A percentile compares a stretch with the other conserved stretches of the same genome.
Evolutionary conservation across 2,797 vertebrate species (phyloP).

Genomic region (Xiphorhynchus erythropygius): DNA sequence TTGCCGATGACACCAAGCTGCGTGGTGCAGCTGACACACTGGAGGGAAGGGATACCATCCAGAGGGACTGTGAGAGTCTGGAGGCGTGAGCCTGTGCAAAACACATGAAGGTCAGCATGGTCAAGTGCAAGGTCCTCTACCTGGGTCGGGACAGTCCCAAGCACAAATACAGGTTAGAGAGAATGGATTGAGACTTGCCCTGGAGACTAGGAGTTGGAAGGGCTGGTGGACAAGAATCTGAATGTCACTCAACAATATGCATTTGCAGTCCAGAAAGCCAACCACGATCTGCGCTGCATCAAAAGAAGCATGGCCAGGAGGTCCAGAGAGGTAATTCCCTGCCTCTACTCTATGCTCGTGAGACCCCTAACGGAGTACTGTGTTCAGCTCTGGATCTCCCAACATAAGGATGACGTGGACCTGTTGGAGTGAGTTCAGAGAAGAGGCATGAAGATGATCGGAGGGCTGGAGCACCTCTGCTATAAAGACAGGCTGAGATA

Average conservation of each 20-base stretch:
- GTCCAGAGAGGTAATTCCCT: neutral
- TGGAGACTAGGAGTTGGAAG: neutral
- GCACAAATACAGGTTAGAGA: neutral
- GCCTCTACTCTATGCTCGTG: neutral
- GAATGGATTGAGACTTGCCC: neutral
- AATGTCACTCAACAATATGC: neutral
- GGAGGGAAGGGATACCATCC: neutral
- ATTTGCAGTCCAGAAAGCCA: neutral
- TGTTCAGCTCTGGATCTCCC: neutral
- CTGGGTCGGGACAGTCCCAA: neutral
- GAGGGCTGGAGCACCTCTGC: neutral
- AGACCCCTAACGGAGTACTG: neutral
- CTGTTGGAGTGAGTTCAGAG: neutral
- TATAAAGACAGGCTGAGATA: neutral
- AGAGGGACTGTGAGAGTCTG: neutral
- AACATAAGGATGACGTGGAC: accelerated
- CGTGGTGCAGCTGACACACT: neutral
- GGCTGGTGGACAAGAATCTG: neutral
- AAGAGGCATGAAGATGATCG: neutral
- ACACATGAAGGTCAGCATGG: neutral
- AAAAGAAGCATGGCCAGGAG: neutral
- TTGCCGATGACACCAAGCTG: neutral
- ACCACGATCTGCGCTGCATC: neutral
- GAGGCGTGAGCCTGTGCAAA: neutral
- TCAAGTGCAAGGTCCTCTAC: neutral